Conservation (phyloP, 2,113 vertebrate genomes). For the Tretioscincus oriximinensis region DNA sequence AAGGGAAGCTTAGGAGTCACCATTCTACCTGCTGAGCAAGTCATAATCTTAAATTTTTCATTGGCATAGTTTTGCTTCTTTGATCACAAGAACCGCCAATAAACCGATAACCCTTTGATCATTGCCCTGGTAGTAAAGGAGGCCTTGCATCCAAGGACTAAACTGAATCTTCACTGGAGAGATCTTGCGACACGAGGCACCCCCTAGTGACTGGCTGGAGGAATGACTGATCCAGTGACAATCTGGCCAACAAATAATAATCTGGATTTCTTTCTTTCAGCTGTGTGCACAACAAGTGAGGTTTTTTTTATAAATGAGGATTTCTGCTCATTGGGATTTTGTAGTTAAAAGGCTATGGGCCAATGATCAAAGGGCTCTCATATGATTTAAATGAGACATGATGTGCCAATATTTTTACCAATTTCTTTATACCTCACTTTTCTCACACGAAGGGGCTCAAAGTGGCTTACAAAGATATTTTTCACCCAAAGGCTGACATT, state of each 20-base stretch:
- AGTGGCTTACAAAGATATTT: no score
- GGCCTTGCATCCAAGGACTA: constrained; percentile 38
- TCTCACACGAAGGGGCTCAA: no score
- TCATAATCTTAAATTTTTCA: constrained; percentile 49
- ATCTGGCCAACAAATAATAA: no score
- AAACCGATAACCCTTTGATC: constrained; percentile 38
- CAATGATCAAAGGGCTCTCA: constrained; percentile 12
- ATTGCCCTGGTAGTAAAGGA: constrained; percentile 5
- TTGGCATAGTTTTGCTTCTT: constrained; percentile 37
- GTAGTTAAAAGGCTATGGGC: constrained; percentile 17
- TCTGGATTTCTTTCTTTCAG: background rate
- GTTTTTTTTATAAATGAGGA: background rate
- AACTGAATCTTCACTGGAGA: constrained; percentile 26
- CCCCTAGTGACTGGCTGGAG: background rate
- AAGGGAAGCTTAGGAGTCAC: background rate
- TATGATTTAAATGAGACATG: constrained; percentile 27
- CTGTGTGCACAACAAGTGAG: accelerated
- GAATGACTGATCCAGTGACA: accelerated
- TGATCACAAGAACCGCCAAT: constrained; percentile 5
- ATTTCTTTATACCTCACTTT: no score
- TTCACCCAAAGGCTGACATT: no score
- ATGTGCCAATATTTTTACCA: background rate
- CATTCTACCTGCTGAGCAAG: background rate
- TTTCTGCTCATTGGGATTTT: constrained; percentile 7
- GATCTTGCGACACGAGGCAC: constrained; percentile 16